Evolutionary conservation across 2,888 invertebrate genomes (phyloP), one percentile per base, ranked within the genome.

Genomic region (Tetragnatha montana): DNA sequence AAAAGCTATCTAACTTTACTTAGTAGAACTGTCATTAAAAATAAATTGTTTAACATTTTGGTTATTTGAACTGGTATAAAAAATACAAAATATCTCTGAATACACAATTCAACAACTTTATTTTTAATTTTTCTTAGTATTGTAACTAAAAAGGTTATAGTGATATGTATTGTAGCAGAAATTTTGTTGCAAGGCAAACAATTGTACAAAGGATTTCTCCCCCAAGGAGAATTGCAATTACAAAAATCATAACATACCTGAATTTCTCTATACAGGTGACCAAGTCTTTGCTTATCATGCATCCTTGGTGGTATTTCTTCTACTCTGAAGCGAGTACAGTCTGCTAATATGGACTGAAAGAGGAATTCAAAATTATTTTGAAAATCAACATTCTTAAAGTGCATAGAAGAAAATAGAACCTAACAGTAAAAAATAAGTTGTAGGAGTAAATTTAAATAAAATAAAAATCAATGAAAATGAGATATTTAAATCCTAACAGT

Each of bases 241-340:
- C 1, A 75, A 70, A 51, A 21, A 22, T 22, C 50, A n/a, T 19
- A 51, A 69, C 35, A 78, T 85, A 84, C 91, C 68, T 82, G 93
- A 91, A 95, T 93, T 91, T 94, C 94, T 89, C 93, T 93, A 95
- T 97, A 99, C 91, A 97, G 95, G 93, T 97, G 96, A 92, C 96
- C 95, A 91, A 99, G 95, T 93, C 96, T 96, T 93, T 97, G 96
- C 93, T 98, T 98, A 94, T 98, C 98, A 89, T 97, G 95, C 93
- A 97, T 96, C 91, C 97, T 95, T 17, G 97, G 96, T 91, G 98
- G 98, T 91, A 99, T 96, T 94, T 99, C 99, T 93, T 99, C 98
- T 93, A 96, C 96, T 93, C 97, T 96, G 95, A 99, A 99, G 93
- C 97, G 95, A 93, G 96, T 96, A 93, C 98, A 96, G 94, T 99